These are phyloP conservation scores for Cichlasoma orientale DNA, from an alignment of 2,797 vertebrate genomes.

Conservation along the genomic window DNA sequence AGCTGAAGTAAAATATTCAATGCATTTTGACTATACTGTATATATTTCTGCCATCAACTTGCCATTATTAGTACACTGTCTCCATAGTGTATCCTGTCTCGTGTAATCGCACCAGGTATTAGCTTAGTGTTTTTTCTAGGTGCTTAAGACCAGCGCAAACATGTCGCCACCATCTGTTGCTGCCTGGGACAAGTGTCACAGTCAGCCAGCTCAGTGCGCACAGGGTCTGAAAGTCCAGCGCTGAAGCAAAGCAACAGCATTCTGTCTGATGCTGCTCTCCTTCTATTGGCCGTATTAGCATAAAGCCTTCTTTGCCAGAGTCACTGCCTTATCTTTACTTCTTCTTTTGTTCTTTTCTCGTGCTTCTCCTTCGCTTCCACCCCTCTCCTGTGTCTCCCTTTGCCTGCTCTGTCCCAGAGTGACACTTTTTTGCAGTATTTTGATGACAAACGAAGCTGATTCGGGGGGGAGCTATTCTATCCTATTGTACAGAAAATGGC, in stretches of 20 bases:
- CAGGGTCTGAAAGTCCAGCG: not conserved
- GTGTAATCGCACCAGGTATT: not conserved
- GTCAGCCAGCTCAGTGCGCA: conserved; percentile 8
- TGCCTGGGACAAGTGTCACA: conserved; percentile 35
- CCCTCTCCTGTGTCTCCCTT: not conserved
- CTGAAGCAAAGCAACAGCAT: not conserved
- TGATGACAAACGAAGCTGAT: not conserved
- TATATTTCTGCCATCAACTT: not conserved
- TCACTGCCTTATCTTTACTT: not conserved
- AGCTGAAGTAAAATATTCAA: not conserved
- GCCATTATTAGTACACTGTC: not conserved
- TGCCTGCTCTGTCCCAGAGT: not conserved
- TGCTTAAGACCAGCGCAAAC: conserved; percentile 22
- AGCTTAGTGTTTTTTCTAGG: not conserved
- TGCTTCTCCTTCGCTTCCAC: not conserved
- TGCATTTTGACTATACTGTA: not conserved
- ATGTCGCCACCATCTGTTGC: conserved; percentile 45
- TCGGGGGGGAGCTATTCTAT: not conserved
- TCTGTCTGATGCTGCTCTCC: conserved; percentile 1
- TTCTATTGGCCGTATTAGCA: not conserved
- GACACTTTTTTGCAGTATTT: not conserved
- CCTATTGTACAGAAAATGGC: not conserved
- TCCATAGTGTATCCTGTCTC: not conserved
- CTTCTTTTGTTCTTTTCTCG: not conserved
- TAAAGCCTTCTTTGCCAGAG: not conserved